Percentiles rank a stretch among this genome's conserved stretches.
phyloP scores from a whole-genome alignment of 1,140 invertebrate genomes.

The Harpegnathos saltator region DNA sequence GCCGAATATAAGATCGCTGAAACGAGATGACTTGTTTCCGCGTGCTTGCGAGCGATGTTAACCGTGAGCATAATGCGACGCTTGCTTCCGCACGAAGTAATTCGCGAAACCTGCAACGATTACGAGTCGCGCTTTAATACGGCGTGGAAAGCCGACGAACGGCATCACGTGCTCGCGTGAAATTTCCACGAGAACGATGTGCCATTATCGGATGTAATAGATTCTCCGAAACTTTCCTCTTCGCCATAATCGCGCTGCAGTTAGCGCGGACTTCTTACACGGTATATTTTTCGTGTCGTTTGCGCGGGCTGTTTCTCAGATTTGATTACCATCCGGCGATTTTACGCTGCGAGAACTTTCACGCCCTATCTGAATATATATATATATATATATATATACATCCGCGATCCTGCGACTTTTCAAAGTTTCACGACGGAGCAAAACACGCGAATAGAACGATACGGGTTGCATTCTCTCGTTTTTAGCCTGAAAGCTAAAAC shows the following conservation, averaged over 20 bases:
- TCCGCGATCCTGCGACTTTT: conserved; percentile 1
- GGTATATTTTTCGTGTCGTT: neutral
- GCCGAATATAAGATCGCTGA: conserved; percentile 11
- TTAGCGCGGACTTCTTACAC: conserved; percentile 5
- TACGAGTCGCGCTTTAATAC: conserved; percentile 1
- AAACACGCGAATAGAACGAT: neutral
- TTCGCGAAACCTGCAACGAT: conserved; percentile 38
- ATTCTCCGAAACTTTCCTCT: conserved; percentile 22
- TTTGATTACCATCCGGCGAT: neutral
- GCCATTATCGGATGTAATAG: conserved; percentile 34
- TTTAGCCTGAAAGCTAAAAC: neutral
- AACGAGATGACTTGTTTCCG: neutral
- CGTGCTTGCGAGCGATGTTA: neutral
- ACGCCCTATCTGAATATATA: neutral
- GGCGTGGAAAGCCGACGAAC: neutral
- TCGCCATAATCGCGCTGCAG: conserved; percentile 9
- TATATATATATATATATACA: too few relatives aligned
- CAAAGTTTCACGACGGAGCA: neutral
- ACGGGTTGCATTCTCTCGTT: too few relatives aligned
- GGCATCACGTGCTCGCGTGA: conserved; percentile 10
- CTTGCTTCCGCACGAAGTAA: neutral
- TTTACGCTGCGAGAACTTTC: neutral
- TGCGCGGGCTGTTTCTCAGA: neutral
- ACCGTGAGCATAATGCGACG: neutral
- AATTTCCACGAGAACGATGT: neutral